A percentile compares a stretch with the other conserved stretches of the same genome.
Evolutionary conservation across 1,140 invertebrate species (phyloP).

Genomic region (Rhynchophorus ferrugineus): DNA sequence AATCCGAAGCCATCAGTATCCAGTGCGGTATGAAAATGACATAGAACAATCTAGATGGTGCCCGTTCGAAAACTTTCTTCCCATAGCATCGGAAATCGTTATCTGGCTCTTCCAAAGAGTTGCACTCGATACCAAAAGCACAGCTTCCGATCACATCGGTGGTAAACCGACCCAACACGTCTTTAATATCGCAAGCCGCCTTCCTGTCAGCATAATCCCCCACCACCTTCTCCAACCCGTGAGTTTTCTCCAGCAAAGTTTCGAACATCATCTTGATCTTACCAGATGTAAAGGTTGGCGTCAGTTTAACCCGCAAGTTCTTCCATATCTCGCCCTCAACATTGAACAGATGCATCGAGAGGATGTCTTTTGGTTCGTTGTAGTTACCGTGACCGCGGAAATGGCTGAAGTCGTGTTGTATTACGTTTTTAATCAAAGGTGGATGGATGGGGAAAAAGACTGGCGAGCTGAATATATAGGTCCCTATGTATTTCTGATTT

Average conservation of each 20-base stretch:
- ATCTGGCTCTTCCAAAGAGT: constrained; percentile 46
- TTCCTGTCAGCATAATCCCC: constrained; percentile 6
- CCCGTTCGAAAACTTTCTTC: constrained; percentile 17
- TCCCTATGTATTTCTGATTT: too few species aligned
- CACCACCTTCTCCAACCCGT: constrained; percentile 1
- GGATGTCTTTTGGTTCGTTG: background rate
- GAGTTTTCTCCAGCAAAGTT: constrained; percentile 15
- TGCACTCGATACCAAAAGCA: constrained; percentile 54
- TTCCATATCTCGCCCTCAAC: constrained; percentile 11
- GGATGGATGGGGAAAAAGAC: background rate
- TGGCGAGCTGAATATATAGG: background rate
- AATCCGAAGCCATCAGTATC: background rate
- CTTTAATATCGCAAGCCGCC: constrained; percentile 9
- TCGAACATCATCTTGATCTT: constrained; percentile 18
- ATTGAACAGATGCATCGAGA: constrained; percentile 5
- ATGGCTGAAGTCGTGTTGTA: background rate
- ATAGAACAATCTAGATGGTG: background rate
- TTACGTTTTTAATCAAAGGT: background rate
- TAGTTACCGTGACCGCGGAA: background rate
- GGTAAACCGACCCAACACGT: constrained; percentile 48
- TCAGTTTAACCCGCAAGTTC: constrained; percentile 10
- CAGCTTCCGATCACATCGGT: constrained; percentile 57
- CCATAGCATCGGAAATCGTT: constrained; percentile 43
- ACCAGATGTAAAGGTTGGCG: constrained; percentile 12
- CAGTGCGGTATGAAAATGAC: background rate